Evolutionary conservation across 2,113 vertebrate species (phyloP).

Genomic region (Carassius auratus): DNA sequence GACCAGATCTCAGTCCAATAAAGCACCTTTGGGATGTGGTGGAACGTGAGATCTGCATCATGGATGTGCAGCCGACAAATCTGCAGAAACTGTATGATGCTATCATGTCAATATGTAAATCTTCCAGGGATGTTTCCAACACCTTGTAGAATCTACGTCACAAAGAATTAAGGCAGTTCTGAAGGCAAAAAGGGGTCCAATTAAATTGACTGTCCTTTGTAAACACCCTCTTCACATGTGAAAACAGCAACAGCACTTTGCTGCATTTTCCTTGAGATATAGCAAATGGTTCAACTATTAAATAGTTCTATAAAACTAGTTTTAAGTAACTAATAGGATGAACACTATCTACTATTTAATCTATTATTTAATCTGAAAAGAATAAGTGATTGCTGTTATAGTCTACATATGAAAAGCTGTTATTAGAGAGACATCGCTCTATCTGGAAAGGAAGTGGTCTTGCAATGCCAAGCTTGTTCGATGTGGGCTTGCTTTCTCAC

Average conservation of each 20-base stretch:
- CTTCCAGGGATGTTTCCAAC: too few species aligned
- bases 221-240: background rate
- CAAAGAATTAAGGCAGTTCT: too few species aligned
- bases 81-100: too few species aligned
- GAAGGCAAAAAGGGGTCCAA: too few species aligned
- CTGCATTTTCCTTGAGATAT: background rate
- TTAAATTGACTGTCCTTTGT: background rate
- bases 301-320: background rate
- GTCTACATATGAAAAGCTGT: background rate
- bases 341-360: background rate
- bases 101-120: too few species aligned
- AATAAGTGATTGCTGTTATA: background rate
- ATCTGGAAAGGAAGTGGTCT: conserved; percentile 58
- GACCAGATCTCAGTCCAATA: too few species aligned
- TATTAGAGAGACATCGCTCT: background rate
- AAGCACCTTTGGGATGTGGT: too few species aligned
- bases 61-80: too few species aligned
- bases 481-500: conserved; percentile 34
- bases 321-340: background rate
- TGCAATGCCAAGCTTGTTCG: background rate
- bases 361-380: background rate
- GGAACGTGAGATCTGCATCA: too few species aligned
- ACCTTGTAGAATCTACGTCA: too few species aligned
- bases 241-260: background rate
- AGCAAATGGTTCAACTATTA: background rate